Percentiles rank a stretch among this genome's conserved stretches.
phyloP scores from a whole-genome alignment of 2,888 invertebrate species.

The Amorpha juglandis region DNA sequence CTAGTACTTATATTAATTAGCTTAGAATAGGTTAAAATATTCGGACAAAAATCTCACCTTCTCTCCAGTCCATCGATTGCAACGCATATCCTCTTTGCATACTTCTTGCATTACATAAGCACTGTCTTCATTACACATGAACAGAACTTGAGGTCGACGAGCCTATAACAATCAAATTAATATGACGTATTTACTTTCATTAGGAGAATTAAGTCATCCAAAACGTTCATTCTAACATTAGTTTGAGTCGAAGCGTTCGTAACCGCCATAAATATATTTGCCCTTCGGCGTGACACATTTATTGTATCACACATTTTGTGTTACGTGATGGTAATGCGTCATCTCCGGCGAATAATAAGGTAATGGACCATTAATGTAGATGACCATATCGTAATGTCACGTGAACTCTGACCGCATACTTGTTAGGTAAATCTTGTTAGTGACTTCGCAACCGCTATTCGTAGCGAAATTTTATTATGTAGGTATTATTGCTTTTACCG shows the following conservation, averaged over 20 bases:
- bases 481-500: too few relatives aligned
- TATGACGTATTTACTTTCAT: neutral
- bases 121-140: slow-evolving; percentile 88
- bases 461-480: too few relatives aligned
- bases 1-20: neutral
- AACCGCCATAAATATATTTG: slow-evolving; percentile 11
- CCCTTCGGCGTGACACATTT: neutral
- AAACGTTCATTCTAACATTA: neutral
- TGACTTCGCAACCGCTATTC: neutral
- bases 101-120: slow-evolving; percentile 90
- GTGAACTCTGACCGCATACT: slow-evolving; percentile 20
- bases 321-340: slow-evolving; percentile 6
- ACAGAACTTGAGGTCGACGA: slow-evolving; percentile 86
- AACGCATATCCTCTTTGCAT: slow-evolving; percentile 87
- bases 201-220: neutral
- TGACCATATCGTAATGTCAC: slow-evolving; percentile 15
- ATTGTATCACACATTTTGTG: neutral
- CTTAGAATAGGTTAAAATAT: neutral
- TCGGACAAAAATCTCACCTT: slow-evolving; percentile 61
- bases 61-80: slow-evolving; percentile 87
- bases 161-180: slow-evolving; percentile 59
- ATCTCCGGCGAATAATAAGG: slow-evolving; percentile 16
- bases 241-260: neutral
- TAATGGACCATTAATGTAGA: neutral
- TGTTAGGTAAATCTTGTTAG: slow-evolving; percentile 22